Evolutionary conservation across 2,797 vertebrate genomes (phyloP).

Genomic region (Mus spretus): DNA sequence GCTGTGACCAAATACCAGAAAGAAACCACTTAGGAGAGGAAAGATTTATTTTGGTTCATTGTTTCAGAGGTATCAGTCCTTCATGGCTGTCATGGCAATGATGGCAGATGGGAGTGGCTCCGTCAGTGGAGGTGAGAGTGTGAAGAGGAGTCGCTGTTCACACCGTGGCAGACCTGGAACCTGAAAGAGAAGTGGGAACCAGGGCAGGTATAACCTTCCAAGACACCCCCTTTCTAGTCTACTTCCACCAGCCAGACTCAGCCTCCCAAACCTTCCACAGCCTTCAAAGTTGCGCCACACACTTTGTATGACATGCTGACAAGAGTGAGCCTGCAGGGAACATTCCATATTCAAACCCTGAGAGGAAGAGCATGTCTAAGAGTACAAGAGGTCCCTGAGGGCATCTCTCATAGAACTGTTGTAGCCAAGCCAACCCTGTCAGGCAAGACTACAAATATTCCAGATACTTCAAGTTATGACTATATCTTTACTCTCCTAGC

Average conservation of each 20-base stretch:
- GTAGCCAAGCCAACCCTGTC: neutral
- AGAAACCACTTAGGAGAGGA: neutral
- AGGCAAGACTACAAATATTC: neutral
- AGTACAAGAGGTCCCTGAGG: neutral
- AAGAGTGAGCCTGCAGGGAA: neutral
- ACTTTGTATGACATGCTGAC: neutral
- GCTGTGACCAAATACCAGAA: neutral
- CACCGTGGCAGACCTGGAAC: neutral
- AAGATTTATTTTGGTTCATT: constrained; percentile 26
- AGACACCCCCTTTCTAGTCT: neutral
- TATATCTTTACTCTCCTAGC: neutral
- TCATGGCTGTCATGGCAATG: neutral
- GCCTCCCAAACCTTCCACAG: neutral
- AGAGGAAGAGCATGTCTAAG: neutral
- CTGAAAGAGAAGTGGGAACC: constrained; percentile 1
- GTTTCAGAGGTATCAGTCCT: neutral
- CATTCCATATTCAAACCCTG: neutral
- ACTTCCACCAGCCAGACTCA: neutral
- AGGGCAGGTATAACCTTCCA: neutral
- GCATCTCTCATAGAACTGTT: neutral
- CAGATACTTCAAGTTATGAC: neutral
- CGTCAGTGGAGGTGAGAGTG: neutral
- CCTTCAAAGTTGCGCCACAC: neutral
- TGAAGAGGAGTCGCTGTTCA: neutral
- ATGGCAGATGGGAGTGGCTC: neutral